A percentile compares a stretch with the other conserved stretches of the same genome.
Conservation (phyloP, 2,113 vertebrate species). For the Hemibates koningsi region DNA sequence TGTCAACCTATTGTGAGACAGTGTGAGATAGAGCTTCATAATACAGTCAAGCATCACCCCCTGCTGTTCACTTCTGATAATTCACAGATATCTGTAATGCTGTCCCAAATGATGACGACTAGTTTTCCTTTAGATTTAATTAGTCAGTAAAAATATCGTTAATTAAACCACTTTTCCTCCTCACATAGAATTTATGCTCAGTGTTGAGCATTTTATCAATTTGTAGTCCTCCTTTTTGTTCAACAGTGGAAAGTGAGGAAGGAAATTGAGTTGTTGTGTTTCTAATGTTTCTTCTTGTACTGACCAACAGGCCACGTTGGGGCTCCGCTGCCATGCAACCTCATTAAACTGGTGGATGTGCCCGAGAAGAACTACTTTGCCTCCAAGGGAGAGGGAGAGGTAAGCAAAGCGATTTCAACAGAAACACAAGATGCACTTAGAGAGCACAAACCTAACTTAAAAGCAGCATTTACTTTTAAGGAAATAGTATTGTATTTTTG, state of each 20-base stretch:
- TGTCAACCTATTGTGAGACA: not conserved
- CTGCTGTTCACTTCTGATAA: constrained; percentile 19
- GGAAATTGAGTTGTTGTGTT: not conserved
- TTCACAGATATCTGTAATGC: not conserved
- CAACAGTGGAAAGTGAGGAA: not conserved
- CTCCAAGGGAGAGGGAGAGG: constrained; percentile 93
- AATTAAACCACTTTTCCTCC: not conserved
- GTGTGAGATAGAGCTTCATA: not conserved
- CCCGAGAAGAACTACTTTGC: constrained; percentile 96
- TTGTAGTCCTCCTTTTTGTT: not conserved
- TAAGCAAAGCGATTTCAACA: constrained; percentile 29
- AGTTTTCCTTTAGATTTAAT: not conserved
- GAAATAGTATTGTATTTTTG: not conserved
- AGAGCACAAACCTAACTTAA: not conserved
- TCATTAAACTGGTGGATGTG: constrained; percentile 90
- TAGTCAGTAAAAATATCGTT: not conserved
- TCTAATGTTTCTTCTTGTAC: not conserved
- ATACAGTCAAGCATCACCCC: not conserved
- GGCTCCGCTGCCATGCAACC: constrained; percentile 92
- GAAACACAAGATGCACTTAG: not conserved
- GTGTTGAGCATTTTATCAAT: not conserved
- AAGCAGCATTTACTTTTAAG: not conserved
- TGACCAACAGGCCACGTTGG: constrained; percentile 86
- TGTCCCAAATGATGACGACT: rapidly evolving
- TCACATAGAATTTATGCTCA: not conserved